A percentile compares a stretch with the other conserved stretches of the same genome.
These are phyloP conservation scores for Triplophysa dalaica DNA, from an alignment of 2,113 vertebrate species.

Conservation along the genomic window DNA sequence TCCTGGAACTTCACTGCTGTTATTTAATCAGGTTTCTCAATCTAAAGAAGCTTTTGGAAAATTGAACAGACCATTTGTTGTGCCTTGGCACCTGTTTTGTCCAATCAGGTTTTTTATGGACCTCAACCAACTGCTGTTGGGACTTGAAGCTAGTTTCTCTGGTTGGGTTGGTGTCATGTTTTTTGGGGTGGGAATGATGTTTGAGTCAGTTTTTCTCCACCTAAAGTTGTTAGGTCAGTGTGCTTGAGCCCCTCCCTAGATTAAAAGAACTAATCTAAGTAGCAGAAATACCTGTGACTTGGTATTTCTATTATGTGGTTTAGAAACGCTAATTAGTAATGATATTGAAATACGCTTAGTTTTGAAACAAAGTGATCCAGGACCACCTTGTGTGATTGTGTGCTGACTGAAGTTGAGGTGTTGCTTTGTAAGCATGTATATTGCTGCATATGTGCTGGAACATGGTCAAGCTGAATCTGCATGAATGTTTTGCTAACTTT, in stretches of 20 bases:
- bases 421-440: slow-evolving; percentile 23
- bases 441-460: neutral
- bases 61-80: neutral
- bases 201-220: neutral
- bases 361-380: slow-evolving; percentile 57
- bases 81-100: slow-evolving; percentile 36
- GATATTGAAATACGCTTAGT: neutral
- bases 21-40: neutral
- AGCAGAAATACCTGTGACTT: neutral
- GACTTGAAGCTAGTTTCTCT: slow-evolving; percentile 18
- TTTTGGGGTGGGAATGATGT: neutral
- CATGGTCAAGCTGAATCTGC: neutral
- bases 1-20: slow-evolving; percentile 59
- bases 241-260: slow-evolving; percentile 9
- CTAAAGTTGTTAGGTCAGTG: neutral
- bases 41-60: neutral
- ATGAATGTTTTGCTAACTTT: slow-evolving; percentile 14
- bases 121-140: slow-evolving; percentile 33
- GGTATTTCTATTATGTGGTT: neutral
- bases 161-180: slow-evolving; percentile 18
- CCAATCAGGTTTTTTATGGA: neutral
- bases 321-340: neutral
- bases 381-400: slow-evolving; percentile 56
- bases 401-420: slow-evolving; percentile 53
- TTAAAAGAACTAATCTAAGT: neutral